Conservation (phyloP, 2,797 vertebrate genomes). For the Coreius guichenoti region DNA sequence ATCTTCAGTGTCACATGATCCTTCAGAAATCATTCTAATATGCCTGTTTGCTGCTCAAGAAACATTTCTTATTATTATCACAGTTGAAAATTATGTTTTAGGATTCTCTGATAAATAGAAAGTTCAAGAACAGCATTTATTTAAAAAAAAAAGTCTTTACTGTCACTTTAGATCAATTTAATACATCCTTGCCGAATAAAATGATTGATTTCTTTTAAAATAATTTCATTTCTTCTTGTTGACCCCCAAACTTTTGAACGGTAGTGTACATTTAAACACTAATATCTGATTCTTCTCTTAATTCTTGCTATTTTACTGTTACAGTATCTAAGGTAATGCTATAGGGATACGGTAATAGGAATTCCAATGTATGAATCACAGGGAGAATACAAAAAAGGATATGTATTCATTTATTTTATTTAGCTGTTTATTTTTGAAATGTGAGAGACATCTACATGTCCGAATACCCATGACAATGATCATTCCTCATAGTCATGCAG, state of each 20-base stretch:
- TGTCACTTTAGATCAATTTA: neutral
- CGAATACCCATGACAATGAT: neutral
- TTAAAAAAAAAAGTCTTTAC: neutral
- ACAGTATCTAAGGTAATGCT: neutral
- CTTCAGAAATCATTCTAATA: neutral
- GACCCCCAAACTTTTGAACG: neutral
- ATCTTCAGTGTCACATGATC: neutral
- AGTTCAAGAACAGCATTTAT: too few relatives aligned
- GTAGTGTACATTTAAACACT: neutral
- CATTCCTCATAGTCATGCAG: neutral
- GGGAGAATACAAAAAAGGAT: neutral
- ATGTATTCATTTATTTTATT: neutral
- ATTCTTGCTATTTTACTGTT: neutral
- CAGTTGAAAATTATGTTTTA: neutral
- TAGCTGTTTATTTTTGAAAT: neutral
- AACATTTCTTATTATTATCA: neutral
- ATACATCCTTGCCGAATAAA: neutral
- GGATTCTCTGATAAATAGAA: neutral
- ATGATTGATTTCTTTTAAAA: neutral
- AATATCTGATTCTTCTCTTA: neutral
- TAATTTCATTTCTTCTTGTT: too few relatives aligned
- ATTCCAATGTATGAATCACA: neutral
- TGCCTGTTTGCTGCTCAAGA: neutral
- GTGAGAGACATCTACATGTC: neutral
- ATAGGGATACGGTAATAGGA: neutral